These are phyloP conservation scores for Lota lota DNA, from an alignment of 2,113 vertebrate species.

Conservation along the genomic window DNA sequence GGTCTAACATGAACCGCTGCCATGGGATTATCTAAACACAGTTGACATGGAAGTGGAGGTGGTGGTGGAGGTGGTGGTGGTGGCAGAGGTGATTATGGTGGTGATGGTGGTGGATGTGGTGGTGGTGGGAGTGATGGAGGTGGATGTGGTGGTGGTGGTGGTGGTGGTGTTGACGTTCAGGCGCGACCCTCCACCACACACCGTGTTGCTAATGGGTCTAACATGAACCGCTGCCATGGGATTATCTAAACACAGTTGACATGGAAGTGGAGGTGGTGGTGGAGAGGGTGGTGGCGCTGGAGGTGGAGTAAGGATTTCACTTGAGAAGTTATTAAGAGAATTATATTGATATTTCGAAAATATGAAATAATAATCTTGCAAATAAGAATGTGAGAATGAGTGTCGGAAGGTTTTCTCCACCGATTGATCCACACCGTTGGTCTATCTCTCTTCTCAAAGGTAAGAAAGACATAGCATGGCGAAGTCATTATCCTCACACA, in stretches of 20 bases:
- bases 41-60: slow-evolving; percentile 14
- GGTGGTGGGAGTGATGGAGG: no score
- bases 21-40: slow-evolving; percentile 50
- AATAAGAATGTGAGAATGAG: slow-evolving; percentile 52
- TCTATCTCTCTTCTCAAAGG: slow-evolving; percentile 14
- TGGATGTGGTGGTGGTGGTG: no score
- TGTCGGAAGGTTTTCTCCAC: slow-evolving; percentile 23
- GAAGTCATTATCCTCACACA: slow-evolving; percentile 57
- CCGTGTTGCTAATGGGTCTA: slow-evolving; percentile 39
- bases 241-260: slow-evolving; percentile 48
- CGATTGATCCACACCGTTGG: no score
- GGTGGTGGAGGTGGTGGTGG: slow-evolving; percentile 21
- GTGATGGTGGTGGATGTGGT: no score
- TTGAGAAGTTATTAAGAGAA: no score
- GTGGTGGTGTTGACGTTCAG: slow-evolving; percentile 36
- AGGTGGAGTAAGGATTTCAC: no score
- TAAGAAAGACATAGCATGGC: slow-evolving; percentile 48
- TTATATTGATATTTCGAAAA: no score
- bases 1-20: slow-evolving; percentile 31
- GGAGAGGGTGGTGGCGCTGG: slow-evolving; percentile 9
- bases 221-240: slow-evolving; percentile 31
- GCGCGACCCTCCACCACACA: slow-evolving; percentile 4
- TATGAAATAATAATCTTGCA: no score
- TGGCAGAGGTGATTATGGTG: no score
- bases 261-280: slow-evolving; percentile 13